Percentiles rank a stretch among this genome's conserved stretches.
Conservation (phyloP, 2,888 invertebrate genomes). For the Charanyca ferruginea region DNA sequence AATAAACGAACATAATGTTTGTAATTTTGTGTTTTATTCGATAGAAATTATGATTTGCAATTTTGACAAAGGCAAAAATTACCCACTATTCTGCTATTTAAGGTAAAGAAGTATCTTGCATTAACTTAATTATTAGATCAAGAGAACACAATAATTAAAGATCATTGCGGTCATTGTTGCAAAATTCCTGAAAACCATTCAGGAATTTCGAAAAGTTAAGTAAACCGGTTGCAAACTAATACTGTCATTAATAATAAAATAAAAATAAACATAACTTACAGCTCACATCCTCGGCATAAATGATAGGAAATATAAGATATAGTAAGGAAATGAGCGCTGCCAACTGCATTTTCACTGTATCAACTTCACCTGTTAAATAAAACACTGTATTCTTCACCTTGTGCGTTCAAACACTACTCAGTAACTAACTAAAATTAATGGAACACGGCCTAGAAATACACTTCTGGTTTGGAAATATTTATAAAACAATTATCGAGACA, state of each 20-base stretch:
- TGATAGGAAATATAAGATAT: slow-evolving; percentile 72
- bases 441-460: slow-evolving; percentile 78
- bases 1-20: slow-evolving; percentile 13
- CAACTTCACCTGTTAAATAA: slow-evolving; percentile 53
- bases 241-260: not conserved
- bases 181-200: not conserved
- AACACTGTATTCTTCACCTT: slow-evolving; percentile 29
- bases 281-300: slow-evolving; percentile 84
- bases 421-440: slow-evolving; percentile 52
- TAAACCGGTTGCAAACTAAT: not conserved
- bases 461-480: slow-evolving; percentile 77
- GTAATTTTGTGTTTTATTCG: slow-evolving; percentile 1
- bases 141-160: no score
- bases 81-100: not conserved
- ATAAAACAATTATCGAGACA: slow-evolving; percentile 78
- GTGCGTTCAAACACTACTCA: slow-evolving; percentile 16
- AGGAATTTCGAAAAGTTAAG: not conserved
- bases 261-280: slow-evolving; percentile 78
- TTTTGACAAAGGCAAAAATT: not conserved
- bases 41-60: not conserved
- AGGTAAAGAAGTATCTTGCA: not conserved
- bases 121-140: no score
- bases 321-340: slow-evolving; percentile 71
- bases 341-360: slow-evolving; percentile 75
- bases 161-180: no score